These are phyloP conservation scores for Amphipoea oculea DNA, from an alignment of 2,888 invertebrate species.

Conservation along the genomic window DNA sequence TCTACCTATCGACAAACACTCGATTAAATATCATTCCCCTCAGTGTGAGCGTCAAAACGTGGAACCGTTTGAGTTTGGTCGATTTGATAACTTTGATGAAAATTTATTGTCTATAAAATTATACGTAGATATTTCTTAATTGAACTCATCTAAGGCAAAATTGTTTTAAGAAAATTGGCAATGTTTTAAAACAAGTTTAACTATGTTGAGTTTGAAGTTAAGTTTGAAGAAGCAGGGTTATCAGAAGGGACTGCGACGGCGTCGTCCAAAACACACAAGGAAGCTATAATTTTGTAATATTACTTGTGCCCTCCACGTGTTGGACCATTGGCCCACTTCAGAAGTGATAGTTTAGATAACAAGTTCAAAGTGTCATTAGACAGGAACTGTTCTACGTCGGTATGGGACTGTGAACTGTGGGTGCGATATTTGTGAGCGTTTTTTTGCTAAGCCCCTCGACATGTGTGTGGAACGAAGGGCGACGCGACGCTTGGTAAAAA, in stretches of 20 bases:
- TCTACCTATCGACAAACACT: background rate
- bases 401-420: conserved; percentile 31
- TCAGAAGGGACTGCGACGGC: conserved; percentile 13
- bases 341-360: conserved; percentile 66
- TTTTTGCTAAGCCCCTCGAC: conserved; percentile 67
- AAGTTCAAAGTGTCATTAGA: conserved; percentile 70
- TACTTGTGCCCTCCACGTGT: conserved; percentile 46
- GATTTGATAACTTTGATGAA: conserved; percentile 49
- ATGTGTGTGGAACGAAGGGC: conserved; percentile 75
- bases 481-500: conserved; percentile 70
- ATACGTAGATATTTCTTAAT: conserved; percentile 32
- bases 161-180: conserved; percentile 15
- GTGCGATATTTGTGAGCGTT: conserved; percentile 70
- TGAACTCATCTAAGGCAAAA: conserved; percentile 21
- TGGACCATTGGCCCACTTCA: conserved; percentile 60
- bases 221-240: conserved; percentile 38
- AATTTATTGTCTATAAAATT: conserved; percentile 24
- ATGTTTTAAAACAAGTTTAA: conserved; percentile 14
- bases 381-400: conserved; percentile 54
- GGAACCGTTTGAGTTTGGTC: conserved; percentile 23
- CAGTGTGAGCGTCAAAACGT: conserved; percentile 18
- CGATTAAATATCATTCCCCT: conserved; percentile 30
- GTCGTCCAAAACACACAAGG: conserved; percentile 24
- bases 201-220: conserved; percentile 14
- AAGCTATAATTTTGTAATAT: conserved; percentile 52